Evolutionary conservation across 2,888 invertebrate genomes (phyloP).

Genomic region (Machimus atricapillus): DNA sequence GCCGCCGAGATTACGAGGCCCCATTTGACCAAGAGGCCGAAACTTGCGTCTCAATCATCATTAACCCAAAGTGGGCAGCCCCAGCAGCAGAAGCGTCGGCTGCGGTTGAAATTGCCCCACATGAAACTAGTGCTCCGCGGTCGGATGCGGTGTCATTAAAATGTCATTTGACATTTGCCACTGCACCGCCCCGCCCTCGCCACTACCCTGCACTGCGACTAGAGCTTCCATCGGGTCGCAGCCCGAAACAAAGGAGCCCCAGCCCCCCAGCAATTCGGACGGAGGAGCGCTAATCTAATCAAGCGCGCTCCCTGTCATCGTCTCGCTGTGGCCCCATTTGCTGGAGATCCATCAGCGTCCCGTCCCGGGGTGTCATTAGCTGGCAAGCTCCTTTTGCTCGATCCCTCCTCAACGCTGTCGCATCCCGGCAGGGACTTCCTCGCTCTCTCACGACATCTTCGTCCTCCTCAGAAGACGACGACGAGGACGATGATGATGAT

Average conservation of each 20-base stretch:
- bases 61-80: constrained; percentile 1
- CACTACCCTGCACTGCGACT: not conserved
- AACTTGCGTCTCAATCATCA: constrained; percentile 25
- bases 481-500: constrained; percentile 37
- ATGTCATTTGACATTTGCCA: constrained; percentile 39
- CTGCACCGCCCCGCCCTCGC: not conserved
- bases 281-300: constrained; percentile 38
- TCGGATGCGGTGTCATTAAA: constrained; percentile 33
- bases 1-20: not conserved
- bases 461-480: constrained; percentile 1
- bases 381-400: constrained; percentile 8
- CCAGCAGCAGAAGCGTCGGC: not conserved
- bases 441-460: not conserved
- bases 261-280: not conserved
- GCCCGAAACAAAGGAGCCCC: not conserved
- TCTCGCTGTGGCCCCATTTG: constrained; percentile 42
- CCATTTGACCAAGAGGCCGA: constrained; percentile 2
- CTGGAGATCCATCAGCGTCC: constrained; percentile 34
- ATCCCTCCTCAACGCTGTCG: constrained; percentile 24
- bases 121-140: not conserved
- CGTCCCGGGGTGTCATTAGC: constrained; percentile 42
- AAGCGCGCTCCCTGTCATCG: constrained; percentile 41
- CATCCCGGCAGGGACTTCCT: not conserved
- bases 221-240: not conserved
- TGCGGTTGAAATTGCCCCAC: not conserved